phyloP scores from a whole-genome alignment of 1,140 invertebrate genomes.

The Drosophila mauritiana region DNA sequence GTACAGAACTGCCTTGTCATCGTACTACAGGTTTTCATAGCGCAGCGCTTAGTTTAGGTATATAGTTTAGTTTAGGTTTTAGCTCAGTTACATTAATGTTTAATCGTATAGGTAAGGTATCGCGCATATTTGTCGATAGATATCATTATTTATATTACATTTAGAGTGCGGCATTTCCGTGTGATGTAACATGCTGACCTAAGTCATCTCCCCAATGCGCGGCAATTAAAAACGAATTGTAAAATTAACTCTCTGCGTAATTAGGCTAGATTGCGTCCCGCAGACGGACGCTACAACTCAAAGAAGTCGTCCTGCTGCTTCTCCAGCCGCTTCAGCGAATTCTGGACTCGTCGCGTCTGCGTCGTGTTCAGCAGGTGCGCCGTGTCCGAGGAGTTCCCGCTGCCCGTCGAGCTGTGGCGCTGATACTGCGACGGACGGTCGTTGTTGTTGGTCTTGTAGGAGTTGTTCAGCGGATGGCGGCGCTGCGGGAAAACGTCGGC shows the following conservation, averaged over 20 bases:
- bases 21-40: constrained; percentile 73
- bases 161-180: constrained; percentile 39
- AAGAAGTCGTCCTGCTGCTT: constrained; percentile 94
- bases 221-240: constrained; percentile 68
- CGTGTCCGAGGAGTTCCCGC: constrained; percentile 81
- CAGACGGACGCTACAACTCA: constrained; percentile 90
- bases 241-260: constrained; percentile 53
- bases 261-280: constrained; percentile 47
- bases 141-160: constrained; percentile 57
- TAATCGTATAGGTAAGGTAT: constrained; percentile 58
- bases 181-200: constrained; percentile 12
- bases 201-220: constrained; percentile 19
- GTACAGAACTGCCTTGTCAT: constrained; percentile 58
- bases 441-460: constrained; percentile 77
- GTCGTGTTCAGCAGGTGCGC: constrained; percentile 90
- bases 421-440: constrained; percentile 70
- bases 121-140: constrained; percentile 29
- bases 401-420: constrained; percentile 77
- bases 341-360: constrained; percentile 90
- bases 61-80: constrained; percentile 36
- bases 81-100: constrained; percentile 44
- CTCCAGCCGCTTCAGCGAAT: constrained; percentile 91
- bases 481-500: constrained; percentile 74
- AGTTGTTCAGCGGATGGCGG: constrained; percentile 78
- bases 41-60: constrained; percentile 64